Evolutionary conservation across 2,113 vertebrate genomes (phyloP).

Genomic region (Daboia siamensis): DNA sequence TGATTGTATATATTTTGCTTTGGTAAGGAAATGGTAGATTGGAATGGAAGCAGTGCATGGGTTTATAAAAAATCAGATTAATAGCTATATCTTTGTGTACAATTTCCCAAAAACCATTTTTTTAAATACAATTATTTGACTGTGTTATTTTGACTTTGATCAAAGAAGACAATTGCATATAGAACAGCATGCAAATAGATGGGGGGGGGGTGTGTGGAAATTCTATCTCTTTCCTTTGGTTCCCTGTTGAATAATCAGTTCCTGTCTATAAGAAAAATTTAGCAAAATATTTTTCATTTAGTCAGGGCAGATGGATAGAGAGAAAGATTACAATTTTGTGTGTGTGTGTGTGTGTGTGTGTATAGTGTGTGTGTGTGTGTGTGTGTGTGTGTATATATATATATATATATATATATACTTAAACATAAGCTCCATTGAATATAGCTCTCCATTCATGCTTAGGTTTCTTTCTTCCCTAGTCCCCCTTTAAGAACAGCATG

Average conservation of each 20-base stretch:
- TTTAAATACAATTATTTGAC: neutral
- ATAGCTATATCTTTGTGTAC: neutral
- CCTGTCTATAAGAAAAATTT: neutral
- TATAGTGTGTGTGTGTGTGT: too few species aligned
- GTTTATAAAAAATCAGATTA: neutral
- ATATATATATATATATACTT: too few species aligned
- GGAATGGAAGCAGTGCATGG: neutral
- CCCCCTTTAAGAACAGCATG: neutral
- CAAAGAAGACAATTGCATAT: neutral
- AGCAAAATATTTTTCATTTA: neutral
- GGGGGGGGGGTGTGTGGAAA: too few species aligned
- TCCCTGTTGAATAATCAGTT: neutral
- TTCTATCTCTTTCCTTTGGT: neutral
- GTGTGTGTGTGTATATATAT: too few species aligned
- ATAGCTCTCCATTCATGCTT: neutral
- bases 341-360: too few species aligned
- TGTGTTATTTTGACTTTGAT: neutral
- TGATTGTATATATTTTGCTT: neutral
- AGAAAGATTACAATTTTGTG: neutral
- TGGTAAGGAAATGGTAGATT: neutral
- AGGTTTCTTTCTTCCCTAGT: neutral
- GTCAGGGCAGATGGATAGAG: neutral
- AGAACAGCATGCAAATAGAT: neutral
- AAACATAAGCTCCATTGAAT: neutral
- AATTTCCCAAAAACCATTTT: neutral